phyloP scores from a whole-genome alignment of 2,888 invertebrate genomes.

The Metalampra italica region DNA sequence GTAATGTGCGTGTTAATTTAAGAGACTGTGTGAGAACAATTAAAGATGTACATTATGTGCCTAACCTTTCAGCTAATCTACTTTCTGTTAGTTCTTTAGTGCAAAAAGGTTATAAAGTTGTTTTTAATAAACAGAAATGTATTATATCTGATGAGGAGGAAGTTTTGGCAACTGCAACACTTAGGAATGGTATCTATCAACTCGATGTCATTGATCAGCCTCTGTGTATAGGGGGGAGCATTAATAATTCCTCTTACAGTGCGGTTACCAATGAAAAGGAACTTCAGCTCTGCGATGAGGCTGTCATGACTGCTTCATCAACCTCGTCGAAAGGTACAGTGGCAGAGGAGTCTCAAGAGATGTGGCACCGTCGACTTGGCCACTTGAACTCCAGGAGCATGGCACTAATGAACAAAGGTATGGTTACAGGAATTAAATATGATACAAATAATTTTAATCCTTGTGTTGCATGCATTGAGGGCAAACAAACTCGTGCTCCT shows the following conservation, averaged over 20 bases:
- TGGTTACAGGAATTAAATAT: constrained; percentile 13
- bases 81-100: too few species aligned
- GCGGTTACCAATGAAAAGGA: too few species aligned
- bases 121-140: too few species aligned
- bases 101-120: too few species aligned
- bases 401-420: constrained; percentile 19
- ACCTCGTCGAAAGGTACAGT: too few species aligned
- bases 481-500: constrained; percentile 4
- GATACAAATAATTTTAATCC: background rate
- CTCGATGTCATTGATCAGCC: background rate
- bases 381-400: constrained; percentile 16
- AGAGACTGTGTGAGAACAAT: constrained; percentile 2
- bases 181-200: constrained; percentile 3
- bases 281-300: too few species aligned
- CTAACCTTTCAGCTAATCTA: too few species aligned
- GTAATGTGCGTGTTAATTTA: background rate
- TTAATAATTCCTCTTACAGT: too few species aligned
- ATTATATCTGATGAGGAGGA: too few species aligned
- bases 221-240: too few species aligned
- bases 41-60: too few species aligned
- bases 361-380: constrained; percentile 20
- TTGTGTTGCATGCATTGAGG: constrained; percentile 7
- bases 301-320: background rate
- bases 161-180: too few species aligned
- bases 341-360: constrained; percentile 5